Evolutionary conservation across 1,140 invertebrate species (phyloP).

Genomic region (Brachionus sp.): DNA sequence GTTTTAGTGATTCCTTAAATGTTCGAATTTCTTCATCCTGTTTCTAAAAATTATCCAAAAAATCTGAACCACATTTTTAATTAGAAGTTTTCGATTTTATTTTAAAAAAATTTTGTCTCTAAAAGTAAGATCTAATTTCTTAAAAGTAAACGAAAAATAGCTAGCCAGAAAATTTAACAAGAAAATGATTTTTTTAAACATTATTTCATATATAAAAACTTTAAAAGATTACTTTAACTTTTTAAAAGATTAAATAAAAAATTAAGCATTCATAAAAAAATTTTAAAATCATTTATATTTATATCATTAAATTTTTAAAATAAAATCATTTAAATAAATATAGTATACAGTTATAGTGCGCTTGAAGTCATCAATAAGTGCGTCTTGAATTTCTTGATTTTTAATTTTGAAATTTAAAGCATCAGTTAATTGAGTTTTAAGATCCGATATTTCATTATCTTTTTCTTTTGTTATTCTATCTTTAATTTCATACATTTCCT

Average conservation of each 20-base stretch:
- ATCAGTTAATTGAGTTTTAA: constrained; percentile 17
- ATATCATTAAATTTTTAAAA: too few relatives aligned
- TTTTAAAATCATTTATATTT: too few relatives aligned
- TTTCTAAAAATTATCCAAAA: background rate
- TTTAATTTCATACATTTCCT: constrained; percentile 33
- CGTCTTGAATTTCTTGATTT: constrained; percentile 30
- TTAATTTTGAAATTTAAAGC: constrained; percentile 2
- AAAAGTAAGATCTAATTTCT: too few relatives aligned
- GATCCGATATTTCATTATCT: background rate
- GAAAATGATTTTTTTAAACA: too few relatives aligned
- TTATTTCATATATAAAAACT: too few relatives aligned
- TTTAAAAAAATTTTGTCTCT: background rate
- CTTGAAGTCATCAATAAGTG: constrained; percentile 34
- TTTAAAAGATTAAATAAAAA: too few relatives aligned
- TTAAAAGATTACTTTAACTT: too few relatives aligned
- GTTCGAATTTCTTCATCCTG: constrained; percentile 29
- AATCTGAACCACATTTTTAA: background rate
- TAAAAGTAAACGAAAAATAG: too few relatives aligned
- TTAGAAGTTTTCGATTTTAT: background rate
- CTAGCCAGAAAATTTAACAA: too few relatives aligned
- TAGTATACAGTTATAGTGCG: constrained; percentile 25
- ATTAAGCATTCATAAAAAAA: too few relatives aligned
- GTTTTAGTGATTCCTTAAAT: background rate
- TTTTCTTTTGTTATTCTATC: constrained; percentile 18
- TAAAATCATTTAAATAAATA: background rate